Evolutionary conservation across 2,888 invertebrate genomes (phyloP).

Genomic region (Plutella xylostella): DNA sequence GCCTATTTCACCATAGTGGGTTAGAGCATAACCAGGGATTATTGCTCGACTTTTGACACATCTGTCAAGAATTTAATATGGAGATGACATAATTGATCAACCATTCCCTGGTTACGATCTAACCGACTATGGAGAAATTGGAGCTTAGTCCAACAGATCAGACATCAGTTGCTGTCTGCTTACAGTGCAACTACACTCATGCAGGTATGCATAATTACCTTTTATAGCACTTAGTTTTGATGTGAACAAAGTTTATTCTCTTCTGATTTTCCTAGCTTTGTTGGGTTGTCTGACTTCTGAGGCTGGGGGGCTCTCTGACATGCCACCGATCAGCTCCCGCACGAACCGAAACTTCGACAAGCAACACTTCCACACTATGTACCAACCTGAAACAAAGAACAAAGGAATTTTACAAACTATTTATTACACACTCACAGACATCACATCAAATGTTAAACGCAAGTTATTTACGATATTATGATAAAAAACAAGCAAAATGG

Average conservation of each 20-base stretch:
- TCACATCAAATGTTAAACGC: background rate
- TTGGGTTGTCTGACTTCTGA: slow-evolving; percentile 70
- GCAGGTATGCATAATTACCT: no score
- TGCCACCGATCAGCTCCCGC: slow-evolving; percentile 83
- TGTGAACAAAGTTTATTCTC: slow-evolving; percentile 43
- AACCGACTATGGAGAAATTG: no score
- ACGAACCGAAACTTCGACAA: slow-evolving; percentile 89
- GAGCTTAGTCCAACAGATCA: no score
- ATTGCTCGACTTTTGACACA: no score
- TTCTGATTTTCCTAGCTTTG: slow-evolving; percentile 44
- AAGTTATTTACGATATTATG: slow-evolving; percentile 3
- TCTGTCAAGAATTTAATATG: no score
- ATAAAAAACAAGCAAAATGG: slow-evolving; percentile 22
- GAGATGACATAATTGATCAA: no score
- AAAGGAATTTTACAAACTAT: slow-evolving; percentile 1
- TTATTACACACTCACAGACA: background rate
- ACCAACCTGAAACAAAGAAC: slow-evolving; percentile 82
- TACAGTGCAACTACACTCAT: no score
- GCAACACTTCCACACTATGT: slow-evolving; percentile 91
- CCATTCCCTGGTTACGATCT: no score
- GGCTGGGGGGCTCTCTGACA: slow-evolving; percentile 74
- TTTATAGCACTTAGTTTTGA: no score
- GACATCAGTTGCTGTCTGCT: no score
- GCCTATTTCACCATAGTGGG: no score
- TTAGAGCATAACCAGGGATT: no score